Percentiles rank a stretch among this genome's conserved stretches.
phyloP scores from a whole-genome alignment of 2,797 vertebrate genomes.

The Chaunax sp. region DNA sequence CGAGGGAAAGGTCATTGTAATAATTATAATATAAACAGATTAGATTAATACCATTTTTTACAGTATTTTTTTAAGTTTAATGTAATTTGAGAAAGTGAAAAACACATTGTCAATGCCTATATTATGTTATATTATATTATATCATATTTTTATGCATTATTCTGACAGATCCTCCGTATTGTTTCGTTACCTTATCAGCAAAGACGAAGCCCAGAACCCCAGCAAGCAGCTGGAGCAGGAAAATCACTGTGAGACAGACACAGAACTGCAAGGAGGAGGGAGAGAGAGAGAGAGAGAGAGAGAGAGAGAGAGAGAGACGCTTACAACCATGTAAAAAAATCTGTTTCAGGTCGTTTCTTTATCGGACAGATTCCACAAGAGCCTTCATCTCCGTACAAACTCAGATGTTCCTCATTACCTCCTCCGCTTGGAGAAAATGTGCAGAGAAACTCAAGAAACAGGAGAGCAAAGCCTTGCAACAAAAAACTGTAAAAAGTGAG shows the following conservation, averaged over 20 bases:
- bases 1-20: no score
- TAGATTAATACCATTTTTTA: no score
- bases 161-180: neutral
- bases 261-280: constrained; percentile 85
- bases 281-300: neutral
- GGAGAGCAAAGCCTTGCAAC: neutral
- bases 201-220: constrained; percentile 92
- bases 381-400: neutral
- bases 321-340: neutral
- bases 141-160: no score
- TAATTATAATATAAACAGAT: no score
- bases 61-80: no score
- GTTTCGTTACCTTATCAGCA: constrained; percentile 88
- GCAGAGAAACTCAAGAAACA: neutral
- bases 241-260: constrained; percentile 87
- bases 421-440: neutral
- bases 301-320: neutral
- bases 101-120: neutral
- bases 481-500: no score
- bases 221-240: constrained; percentile 90
- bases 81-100: neutral
- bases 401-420: constrained; percentile 5
- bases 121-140: no score
- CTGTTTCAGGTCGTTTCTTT: neutral
- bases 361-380: neutral